phyloP scores from a whole-genome alignment of 2,797 vertebrate genomes.

The Choloepus didactylus region DNA sequence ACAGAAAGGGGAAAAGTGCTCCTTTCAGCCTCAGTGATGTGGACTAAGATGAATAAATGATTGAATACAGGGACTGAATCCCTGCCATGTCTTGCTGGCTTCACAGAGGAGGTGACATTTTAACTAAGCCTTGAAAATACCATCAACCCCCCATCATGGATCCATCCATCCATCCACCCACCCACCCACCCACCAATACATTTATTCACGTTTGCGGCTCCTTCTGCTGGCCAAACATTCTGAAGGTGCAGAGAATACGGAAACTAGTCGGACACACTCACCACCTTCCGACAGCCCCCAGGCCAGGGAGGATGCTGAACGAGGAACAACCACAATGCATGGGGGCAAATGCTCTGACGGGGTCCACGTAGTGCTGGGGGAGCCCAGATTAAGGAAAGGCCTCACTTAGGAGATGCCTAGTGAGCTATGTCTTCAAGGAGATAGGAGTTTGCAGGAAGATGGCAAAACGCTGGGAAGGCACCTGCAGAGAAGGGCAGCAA shows the following conservation, averaged over 20 bases:
- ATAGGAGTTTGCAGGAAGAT: neutral
- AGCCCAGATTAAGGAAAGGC: neutral
- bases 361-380: too few species aligned
- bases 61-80: neutral
- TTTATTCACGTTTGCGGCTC: neutral
- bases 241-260: neutral
- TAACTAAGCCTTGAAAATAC: conserved; percentile 3
- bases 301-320: neutral
- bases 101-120: neutral
- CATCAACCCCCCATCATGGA: too few species aligned
- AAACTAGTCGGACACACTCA: neutral
- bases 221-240: neutral
- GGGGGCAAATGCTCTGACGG: neutral
- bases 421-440: neutral
- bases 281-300: neutral
- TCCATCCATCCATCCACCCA: neutral
- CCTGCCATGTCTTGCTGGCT: neutral
- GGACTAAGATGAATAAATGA: neutral
- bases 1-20: neutral
- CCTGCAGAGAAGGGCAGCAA: neutral
- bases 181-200: fast-evolving
- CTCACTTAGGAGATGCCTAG: neutral
- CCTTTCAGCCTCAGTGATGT: neutral
- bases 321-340: neutral
- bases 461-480: neutral